Percentiles rank a stretch among this genome's conserved stretches.
Evolutionary conservation across 2,888 invertebrate genomes (phyloP).

Genomic region (Tenthredo scrophulariae): DNA sequence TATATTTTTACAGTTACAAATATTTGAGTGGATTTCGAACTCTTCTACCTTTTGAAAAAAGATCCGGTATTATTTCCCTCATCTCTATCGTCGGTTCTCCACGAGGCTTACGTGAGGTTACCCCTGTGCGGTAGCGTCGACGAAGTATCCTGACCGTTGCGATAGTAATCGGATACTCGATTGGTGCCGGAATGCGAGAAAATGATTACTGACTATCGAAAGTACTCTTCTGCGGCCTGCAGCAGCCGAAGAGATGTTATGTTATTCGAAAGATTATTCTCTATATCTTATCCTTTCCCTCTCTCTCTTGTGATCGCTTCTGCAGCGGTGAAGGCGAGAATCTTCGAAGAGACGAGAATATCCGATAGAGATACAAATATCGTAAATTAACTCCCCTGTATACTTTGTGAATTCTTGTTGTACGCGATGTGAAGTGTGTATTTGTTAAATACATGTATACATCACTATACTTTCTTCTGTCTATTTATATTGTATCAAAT

Average conservation of each 20-base stretch:
- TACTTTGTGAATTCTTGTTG: slow-evolving; percentile 39
- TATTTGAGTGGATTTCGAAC: not conserved
- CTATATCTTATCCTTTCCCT: not conserved
- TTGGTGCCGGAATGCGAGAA: slow-evolving; percentile 43
- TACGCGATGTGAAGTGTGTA: slow-evolving; percentile 10
- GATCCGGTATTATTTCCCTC: not conserved
- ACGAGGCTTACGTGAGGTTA: not conserved
- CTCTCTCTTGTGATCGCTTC: not conserved
- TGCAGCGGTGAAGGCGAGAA: not conserved
- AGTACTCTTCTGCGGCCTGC: not conserved
- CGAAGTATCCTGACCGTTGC: not conserved
- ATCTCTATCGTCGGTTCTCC: not conserved
- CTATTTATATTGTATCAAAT: not conserved
- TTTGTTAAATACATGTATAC: not conserved
- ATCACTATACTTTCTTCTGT: not conserved
- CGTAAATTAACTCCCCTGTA: slow-evolving; percentile 40
- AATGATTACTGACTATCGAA: slow-evolving; percentile 37
- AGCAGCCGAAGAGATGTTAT: not conserved
- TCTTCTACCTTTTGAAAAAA: not conserved
- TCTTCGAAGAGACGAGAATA: not conserved
- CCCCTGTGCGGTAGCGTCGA: slow-evolving; percentile 22
- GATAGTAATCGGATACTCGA: slow-evolving; percentile 47
- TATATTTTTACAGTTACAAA: not conserved
- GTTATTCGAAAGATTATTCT: slow-evolving; percentile 25
- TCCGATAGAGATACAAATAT: slow-evolving; percentile 22